Base-by-base conservation (phyloP, 2,113 vertebrate species). In the Xerus inauris region DNA sequence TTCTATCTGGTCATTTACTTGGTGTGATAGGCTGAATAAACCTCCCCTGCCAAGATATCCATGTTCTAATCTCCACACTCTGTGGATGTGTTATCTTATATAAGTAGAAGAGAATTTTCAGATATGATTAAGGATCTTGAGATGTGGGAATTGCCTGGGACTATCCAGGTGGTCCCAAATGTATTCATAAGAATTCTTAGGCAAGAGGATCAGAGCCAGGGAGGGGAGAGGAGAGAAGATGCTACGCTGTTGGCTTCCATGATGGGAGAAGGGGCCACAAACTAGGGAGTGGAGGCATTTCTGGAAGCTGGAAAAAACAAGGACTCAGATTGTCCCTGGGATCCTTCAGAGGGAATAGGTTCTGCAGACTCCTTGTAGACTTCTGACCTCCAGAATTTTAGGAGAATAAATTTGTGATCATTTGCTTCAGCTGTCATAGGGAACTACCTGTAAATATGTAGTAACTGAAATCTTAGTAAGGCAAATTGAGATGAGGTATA, bases 131-230 rank as follows among this genome's bases (percentile, higher is more conserved):
- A 76, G 87, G 75, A 22, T 59, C 64, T 64, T 6, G 24, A 79
- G 32, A 20, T 77, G 22, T 42, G 16, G 71, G 26, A n/a, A 35
- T 17, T 4, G 2, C 51, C n/a, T 72, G 28, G 35, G 38, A 11
- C 84, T 73, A 9, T 42, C 40, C 16, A 35, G 45, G 3, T 10
- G 38, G 8, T 7, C 12, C 40, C 12, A 7, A 7, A 0, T 35
- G 7, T 80, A n/a, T 26, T 54, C 62, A 3, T 3, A 32, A 47
- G n/a, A 2, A 30, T 65, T 22, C 59, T 90, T 6, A 85, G 26
- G 28, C 17, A n/a, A 45, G 47, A 30, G 2, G 32, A 6, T 3
- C 9, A 49, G 86, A 67, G 4, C 24, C 57, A 81, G 49, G 19
- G 28, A n/a, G 64, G 45, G 65, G 40, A 20, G 13, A 22, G 6